Evolutionary conservation across 2,797 vertebrate genomes (phyloP).

Genomic region (Acanthurus leucopareius): DNA sequence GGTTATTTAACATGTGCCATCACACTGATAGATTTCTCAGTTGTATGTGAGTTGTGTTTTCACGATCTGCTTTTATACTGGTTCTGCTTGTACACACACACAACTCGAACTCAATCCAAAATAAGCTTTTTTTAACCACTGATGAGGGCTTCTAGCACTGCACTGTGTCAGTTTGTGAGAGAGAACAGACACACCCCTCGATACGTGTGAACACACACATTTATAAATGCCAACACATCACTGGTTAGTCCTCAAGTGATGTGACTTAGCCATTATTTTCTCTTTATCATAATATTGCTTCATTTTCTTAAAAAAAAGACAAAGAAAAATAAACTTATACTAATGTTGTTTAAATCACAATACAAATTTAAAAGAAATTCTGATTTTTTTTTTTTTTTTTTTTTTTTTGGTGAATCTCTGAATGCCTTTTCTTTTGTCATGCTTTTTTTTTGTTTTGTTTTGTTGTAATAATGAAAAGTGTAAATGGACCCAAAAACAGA

Average conservation of each 20-base stretch:
- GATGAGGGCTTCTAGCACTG: background rate
- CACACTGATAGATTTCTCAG: background rate
- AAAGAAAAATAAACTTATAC: too few relatives aligned
- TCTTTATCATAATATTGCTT: background rate
- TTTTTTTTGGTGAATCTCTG: too few relatives aligned
- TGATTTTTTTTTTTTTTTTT: too few relatives aligned
- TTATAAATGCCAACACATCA: too few relatives aligned
- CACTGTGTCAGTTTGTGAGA: background rate
- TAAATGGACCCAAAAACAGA: too few relatives aligned
- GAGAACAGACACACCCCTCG: background rate
- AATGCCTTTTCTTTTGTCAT: too few relatives aligned
- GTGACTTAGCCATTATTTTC: constrained; percentile 17
- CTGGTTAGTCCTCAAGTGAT: background rate
- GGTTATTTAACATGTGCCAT: background rate
- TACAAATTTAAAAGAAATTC: too few relatives aligned
- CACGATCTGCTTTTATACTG: background rate
- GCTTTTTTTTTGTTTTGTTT: too few relatives aligned
- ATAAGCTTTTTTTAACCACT: background rate
- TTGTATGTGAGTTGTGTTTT: too few relatives aligned
- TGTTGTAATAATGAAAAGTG: too few relatives aligned
- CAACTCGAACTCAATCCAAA: background rate
- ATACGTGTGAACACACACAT: background rate
- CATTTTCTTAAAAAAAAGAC: background rate
- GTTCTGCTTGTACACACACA: background rate
- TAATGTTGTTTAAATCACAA: too few relatives aligned